phyloP scores from a whole-genome alignment of 23 tunicate genomes.

The Aplidium turbinatum region DNA sequence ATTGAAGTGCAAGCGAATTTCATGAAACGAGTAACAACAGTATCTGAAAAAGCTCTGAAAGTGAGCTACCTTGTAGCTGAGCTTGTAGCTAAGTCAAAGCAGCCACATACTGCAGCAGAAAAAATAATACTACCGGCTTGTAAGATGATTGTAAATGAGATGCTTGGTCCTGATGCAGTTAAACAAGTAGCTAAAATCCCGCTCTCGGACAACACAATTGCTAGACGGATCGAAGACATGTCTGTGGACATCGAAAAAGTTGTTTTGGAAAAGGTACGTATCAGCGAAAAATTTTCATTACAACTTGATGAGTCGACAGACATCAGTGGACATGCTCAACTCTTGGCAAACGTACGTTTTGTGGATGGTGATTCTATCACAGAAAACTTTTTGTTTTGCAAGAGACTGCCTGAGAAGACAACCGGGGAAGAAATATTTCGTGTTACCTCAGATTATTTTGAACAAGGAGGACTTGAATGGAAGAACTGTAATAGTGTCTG shows the following conservation, averaged over 20 bases:
- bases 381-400: conserved; percentile 33
- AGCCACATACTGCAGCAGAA: conserved; percentile 55
- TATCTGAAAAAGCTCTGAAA: conserved; percentile 22
- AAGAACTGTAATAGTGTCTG: conserved; percentile 23
- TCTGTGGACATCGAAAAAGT: conserved; percentile 32
- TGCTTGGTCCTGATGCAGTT: conserved; percentile 61
- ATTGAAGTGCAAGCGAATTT: conserved; percentile 25
- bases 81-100: conserved; percentile 54
- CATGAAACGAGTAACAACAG: conserved; percentile 47
- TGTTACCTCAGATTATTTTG: conserved; percentile 27
- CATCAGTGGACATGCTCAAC: conserved; percentile 47
- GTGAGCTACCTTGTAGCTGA: conserved; percentile 42
- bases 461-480: conserved; percentile 32
- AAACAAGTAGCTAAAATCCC: conserved; percentile 33
- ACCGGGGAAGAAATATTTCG: conserved; percentile 42
- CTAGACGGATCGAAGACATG: conserved; percentile 42
- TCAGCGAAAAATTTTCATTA: conserved; percentile 41
- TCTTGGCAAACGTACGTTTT: conserved; percentile 42
- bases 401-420: conserved; percentile 26
- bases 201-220: conserved; percentile 42
- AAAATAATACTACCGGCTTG: conserved; percentile 49
- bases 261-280: conserved; percentile 22
- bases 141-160: conserved; percentile 49
- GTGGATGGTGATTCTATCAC: conserved; percentile 39
- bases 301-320: conserved; percentile 46